phyloP scores from a whole-genome alignment of 2,113 vertebrate species.

The Collichthys lucidus region DNA sequence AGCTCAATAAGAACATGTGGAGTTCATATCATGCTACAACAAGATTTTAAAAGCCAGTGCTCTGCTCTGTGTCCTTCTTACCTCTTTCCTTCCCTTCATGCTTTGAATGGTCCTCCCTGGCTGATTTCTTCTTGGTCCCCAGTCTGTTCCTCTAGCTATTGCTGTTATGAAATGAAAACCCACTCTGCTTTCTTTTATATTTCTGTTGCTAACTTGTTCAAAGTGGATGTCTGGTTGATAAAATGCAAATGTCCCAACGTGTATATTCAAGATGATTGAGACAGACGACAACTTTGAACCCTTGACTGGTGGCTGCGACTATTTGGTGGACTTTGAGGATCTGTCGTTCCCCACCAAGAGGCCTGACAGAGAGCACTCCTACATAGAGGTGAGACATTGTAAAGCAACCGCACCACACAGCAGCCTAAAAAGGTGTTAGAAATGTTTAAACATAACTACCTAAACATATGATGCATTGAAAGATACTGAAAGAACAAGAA shows the following conservation, averaged over 20 bases:
- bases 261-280: conserved; percentile 81
- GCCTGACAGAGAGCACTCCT: conserved; percentile 79
- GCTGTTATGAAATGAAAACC: neutral
- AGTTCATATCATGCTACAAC: too few relatives aligned
- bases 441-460: neutral
- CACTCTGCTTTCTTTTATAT: neutral
- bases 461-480: neutral
- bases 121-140: neutral
- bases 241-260: neutral
- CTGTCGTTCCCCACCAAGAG: conserved; percentile 81
- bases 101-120: neutral
- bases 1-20: too few relatives aligned
- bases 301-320: conserved; percentile 77
- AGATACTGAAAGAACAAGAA: neutral
- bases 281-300: conserved; percentile 83
- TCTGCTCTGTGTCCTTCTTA: neutral
- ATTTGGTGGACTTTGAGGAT: conserved; percentile 85
- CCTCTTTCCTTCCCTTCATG: neutral
- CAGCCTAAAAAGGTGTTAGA: neutral
- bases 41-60: neutral
- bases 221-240: neutral
- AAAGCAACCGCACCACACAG: neutral
- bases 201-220: neutral
- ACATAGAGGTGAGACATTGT: conserved; percentile 53
- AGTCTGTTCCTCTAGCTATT: too few relatives aligned